These are phyloP conservation scores for Octodonta nipae DNA, from an alignment of 2,888 invertebrate genomes.

Conservation along the genomic window DNA sequence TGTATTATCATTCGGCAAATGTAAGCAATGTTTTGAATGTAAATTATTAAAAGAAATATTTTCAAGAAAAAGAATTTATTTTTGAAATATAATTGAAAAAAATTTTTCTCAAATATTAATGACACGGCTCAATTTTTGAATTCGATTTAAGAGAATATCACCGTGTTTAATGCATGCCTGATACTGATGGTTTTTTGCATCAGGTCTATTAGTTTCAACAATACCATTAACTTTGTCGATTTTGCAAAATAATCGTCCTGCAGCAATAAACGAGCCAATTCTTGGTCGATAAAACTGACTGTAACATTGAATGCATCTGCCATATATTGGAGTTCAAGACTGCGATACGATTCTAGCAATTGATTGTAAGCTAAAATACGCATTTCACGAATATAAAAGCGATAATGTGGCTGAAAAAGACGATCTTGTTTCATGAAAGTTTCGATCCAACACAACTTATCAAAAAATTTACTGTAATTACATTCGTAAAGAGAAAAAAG, in stretches of 20 bases:
- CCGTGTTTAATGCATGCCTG: slow-evolving; percentile 98
- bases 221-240: slow-evolving; percentile 93
- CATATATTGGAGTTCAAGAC: slow-evolving; percentile 89
- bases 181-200: slow-evolving; percentile 79
- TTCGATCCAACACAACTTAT: slow-evolving; percentile 57
- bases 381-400: slow-evolving; percentile 94
- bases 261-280: slow-evolving; percentile 85
- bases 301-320: slow-evolving; percentile 93
- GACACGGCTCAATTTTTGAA: slow-evolving; percentile 95
- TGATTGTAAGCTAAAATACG: slow-evolving; percentile 93
- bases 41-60: no score
- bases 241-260: slow-evolving; percentile 89
- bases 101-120: slow-evolving; percentile 98
- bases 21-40: no score
- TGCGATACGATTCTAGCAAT: slow-evolving; percentile 89
- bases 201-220: slow-evolving; percentile 88
- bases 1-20: no score
- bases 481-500: slow-evolving; percentile 35
- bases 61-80: no score
- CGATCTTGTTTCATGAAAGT: slow-evolving; percentile 79
- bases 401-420: slow-evolving; percentile 84
- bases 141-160: slow-evolving; percentile 88
- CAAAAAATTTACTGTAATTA: slow-evolving; percentile 60
- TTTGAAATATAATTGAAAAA: no score
- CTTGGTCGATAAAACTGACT: slow-evolving; percentile 79